Conservation (phyloP, 2,113 vertebrate species). For the Lophius piscatorius region DNA sequence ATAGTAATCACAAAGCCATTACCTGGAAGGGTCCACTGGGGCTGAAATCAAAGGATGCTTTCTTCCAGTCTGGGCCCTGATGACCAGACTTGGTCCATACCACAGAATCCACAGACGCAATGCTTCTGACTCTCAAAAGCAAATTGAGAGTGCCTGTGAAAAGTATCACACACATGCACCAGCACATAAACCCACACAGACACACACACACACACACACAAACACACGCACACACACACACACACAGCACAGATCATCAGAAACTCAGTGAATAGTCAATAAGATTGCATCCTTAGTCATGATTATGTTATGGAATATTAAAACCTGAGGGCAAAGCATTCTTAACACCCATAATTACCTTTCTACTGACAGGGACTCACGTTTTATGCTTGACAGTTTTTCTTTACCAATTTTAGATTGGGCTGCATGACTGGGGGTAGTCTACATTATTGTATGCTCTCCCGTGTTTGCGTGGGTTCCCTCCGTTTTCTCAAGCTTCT, state of each 20-base stretch:
- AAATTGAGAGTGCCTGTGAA: slow-evolving; percentile 91
- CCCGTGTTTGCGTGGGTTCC: no score
- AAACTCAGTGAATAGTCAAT: slow-evolving; percentile 13
- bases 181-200: slow-evolving; percentile 9
- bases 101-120: slow-evolving; percentile 85
- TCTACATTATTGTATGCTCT: no score
- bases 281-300: not conserved
- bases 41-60: slow-evolving; percentile 89
- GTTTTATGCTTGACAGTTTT: no score
- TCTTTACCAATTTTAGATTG: no score
- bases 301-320: no score
- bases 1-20: slow-evolving; percentile 16
- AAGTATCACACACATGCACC: slow-evolving; percentile 10
- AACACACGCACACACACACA: slow-evolving; percentile 11
- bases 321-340: no score
- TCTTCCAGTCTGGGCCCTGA: slow-evolving; percentile 90
- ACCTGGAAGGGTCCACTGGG: slow-evolving; percentile 96
- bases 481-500: no score
- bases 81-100: slow-evolving; percentile 90
- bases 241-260: slow-evolving; percentile 17
- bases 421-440: no score
- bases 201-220: slow-evolving; percentile 1
- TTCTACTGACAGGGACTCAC: no score
- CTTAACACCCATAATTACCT: no score
- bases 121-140: slow-evolving; percentile 87